These are phyloP conservation scores for Tricholauxania praeusta DNA, from an alignment of 2,888 invertebrate species.

Conservation along the genomic window DNA sequence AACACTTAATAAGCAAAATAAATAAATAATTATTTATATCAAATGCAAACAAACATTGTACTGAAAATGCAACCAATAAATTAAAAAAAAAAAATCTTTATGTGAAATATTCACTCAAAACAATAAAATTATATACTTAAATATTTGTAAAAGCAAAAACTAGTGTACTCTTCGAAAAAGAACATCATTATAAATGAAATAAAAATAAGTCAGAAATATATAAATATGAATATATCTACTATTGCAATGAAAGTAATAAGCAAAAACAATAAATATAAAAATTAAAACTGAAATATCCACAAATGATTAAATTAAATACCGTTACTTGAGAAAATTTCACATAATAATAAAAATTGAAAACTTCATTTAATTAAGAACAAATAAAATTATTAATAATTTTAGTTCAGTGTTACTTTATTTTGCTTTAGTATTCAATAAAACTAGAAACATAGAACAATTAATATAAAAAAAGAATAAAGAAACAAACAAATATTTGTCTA, in stretches of 20 bases:
- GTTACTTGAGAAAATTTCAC: no score
- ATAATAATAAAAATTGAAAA: background rate
- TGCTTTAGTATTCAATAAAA: conserved; percentile 35
- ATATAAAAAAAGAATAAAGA: background rate
- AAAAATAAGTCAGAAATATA: background rate
- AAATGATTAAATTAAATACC: conserved; percentile 38
- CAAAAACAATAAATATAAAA: conserved; percentile 34
- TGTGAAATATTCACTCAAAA: background rate
- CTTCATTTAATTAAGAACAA: background rate
- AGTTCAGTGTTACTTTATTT: conserved; percentile 5
- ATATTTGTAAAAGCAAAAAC: background rate
- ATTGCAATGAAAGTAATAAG: conserved; percentile 7
- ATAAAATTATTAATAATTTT: background rate
- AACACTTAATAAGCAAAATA: conserved; percentile 2
- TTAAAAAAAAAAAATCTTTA: background rate
- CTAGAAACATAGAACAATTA: conserved; percentile 19
- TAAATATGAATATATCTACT: background rate
- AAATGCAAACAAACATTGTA: background rate
- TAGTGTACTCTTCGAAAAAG: background rate
- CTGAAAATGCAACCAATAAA: conserved; percentile 4
- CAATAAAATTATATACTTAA: background rate
- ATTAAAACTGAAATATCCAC: conserved; percentile 43
- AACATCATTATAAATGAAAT: background rate
- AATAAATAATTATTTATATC: background rate
- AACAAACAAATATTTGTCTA: conserved; percentile 9